phyloP scores from a whole-genome alignment of 1,140 invertebrate genomes.

The Forficula auricularia region DNA sequence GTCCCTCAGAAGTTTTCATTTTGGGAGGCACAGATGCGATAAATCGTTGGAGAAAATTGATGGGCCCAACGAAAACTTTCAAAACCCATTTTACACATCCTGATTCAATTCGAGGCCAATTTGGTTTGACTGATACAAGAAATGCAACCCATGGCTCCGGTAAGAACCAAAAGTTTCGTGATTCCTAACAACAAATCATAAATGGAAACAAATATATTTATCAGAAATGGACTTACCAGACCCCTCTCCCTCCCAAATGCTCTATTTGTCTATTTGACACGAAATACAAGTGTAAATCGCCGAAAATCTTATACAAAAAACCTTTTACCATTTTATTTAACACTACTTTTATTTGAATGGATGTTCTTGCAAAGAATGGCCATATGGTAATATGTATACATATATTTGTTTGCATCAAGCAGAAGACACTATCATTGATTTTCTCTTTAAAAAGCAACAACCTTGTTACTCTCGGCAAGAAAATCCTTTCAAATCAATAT shows the following conservation, averaged over 20 bases:
- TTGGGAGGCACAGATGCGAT: conserved; percentile 60
- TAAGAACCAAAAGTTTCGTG: conserved; percentile 24
- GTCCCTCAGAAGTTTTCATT: conserved; percentile 59
- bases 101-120: conserved; percentile 55
- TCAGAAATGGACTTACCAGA: background rate
- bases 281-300: background rate
- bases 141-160: conserved; percentile 84
- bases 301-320: no score
- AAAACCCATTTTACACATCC: conserved; percentile 61
- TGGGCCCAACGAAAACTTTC: conserved; percentile 78
- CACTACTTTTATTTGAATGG: no score
- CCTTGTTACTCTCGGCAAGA: no score
- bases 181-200: background rate
- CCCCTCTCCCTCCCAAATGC: background rate
- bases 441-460: no score
- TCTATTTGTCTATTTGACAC: background rate
- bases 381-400: no score
- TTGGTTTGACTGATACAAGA: conserved; percentile 77
- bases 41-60: conserved; percentile 54
- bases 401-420: no score
- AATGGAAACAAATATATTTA: conserved; percentile 10
- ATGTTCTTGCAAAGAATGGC: no score
- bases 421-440: no score
- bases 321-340: no score
- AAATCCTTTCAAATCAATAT: no score